These are phyloP conservation scores for Fragum fragum DNA, from an alignment of 2,888 invertebrate genomes.

Conservation along the genomic window DNA sequence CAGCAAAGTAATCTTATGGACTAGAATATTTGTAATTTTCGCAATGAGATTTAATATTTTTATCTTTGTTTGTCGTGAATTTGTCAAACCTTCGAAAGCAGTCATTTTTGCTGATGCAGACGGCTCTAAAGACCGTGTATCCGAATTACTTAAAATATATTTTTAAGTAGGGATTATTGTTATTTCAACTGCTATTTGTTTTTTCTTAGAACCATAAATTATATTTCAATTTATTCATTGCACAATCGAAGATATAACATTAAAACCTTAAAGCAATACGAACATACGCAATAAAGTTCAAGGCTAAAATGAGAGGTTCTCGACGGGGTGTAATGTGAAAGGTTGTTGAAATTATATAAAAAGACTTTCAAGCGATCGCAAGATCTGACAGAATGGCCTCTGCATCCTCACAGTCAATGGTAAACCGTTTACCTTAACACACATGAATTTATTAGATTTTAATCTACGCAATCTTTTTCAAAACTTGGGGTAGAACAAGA, in stretches of 20 bases:
- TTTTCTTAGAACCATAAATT: no score
- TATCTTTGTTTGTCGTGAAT: not conserved
- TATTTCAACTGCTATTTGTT: no score
- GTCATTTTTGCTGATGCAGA: slow-evolving; percentile 64
- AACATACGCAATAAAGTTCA: not conserved
- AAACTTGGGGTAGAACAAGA: no score
- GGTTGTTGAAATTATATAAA: not conserved
- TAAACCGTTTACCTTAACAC: not conserved
- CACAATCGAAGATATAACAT: no score
- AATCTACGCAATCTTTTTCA: no score
- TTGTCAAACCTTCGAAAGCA: slow-evolving; percentile 69
- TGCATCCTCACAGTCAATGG: not conserved
- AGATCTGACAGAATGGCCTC: not conserved
- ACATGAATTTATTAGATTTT: not conserved
- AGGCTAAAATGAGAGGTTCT: not conserved
- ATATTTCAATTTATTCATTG: no score
- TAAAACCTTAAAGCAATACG: no score
- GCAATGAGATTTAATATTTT: not conserved
- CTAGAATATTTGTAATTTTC: no score
- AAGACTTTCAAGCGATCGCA: not conserved
- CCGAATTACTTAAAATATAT: not conserved
- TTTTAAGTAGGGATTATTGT: not conserved
- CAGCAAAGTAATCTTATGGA: no score
- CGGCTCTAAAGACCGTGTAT: not conserved
- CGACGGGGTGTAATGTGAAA: not conserved